phyloP scores from a whole-genome alignment of 2,888 invertebrate species.

The Branchinecta sandiegonensis region DNA sequence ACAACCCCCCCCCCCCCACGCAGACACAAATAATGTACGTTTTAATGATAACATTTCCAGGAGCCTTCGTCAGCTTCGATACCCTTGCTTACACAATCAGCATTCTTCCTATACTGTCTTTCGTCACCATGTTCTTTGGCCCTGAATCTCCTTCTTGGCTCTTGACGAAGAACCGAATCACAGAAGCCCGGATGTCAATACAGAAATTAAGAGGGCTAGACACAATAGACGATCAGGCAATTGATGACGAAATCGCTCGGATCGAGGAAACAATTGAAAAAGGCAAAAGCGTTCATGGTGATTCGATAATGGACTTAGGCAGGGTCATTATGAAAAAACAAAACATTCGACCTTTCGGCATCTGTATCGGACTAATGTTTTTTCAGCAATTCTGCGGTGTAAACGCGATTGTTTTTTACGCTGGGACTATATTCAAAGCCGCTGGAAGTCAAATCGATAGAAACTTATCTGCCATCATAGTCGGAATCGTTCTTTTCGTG shows the following conservation, averaged over 20 bases:
- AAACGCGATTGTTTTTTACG: not conserved
- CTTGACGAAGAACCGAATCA: not conserved
- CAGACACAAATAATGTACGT: no score
- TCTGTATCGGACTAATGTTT: slow-evolving; percentile 13
- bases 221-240: not conserved
- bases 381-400: slow-evolving; percentile 15
- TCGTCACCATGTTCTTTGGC: not conserved
- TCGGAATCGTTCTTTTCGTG: slow-evolving; percentile 17
- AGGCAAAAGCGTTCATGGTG: not conserved
- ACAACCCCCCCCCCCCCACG: no score
- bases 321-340: not conserved
- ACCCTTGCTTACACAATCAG: no score
- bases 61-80: no score
- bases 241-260: not conserved
- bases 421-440: slow-evolving; percentile 23
- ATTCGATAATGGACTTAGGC: not conserved
- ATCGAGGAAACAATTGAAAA: not conserved
- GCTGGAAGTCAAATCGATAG: slow-evolving; percentile 21
- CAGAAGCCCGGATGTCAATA: not conserved
- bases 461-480: slow-evolving; percentile 21
- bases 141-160: slow-evolving; percentile 17
- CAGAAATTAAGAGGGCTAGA: not conserved
- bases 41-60: no score
- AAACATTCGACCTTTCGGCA: not conserved
- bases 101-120: no score